These are phyloP conservation scores for Acanthosepion esculentum DNA, from an alignment of 2,888 invertebrate species.

Conservation along the genomic window DNA sequence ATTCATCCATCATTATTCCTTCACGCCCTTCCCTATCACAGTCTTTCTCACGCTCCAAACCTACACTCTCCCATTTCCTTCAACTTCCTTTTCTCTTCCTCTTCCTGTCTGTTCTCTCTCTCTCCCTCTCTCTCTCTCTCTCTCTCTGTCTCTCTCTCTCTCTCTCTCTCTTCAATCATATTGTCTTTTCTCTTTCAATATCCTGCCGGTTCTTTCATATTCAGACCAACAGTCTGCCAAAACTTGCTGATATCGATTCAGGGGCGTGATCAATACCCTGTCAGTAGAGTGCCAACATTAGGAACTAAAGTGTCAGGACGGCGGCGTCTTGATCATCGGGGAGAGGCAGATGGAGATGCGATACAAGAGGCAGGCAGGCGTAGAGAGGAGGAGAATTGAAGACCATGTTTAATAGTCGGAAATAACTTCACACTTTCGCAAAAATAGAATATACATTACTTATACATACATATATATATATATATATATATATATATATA, in stretches of 20 bases:
- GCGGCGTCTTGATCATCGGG: background rate
- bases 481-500: conserved; percentile 33
- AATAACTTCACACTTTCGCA: background rate
- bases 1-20: background rate
- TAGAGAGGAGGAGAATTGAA: background rate
- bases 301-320: background rate
- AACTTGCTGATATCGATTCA: background rate
- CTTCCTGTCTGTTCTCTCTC: background rate
- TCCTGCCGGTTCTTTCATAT: background rate
- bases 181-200: background rate
- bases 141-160: background rate
- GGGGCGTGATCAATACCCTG: background rate
- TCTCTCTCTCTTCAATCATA: background rate
- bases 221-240: background rate
- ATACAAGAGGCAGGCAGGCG: background rate
- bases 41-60: no score
- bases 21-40: no score
- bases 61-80: no score
- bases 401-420: background rate
- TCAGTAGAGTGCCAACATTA: background rate
- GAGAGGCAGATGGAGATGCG: background rate
- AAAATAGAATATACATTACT: background rate
- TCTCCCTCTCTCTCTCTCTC: background rate
- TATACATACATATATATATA: background rate
- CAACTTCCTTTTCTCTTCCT: background rate